These are phyloP conservation scores for Oscheius sp. DNA, from an alignment of 1,140 invertebrate species.

Conservation along the genomic window DNA sequence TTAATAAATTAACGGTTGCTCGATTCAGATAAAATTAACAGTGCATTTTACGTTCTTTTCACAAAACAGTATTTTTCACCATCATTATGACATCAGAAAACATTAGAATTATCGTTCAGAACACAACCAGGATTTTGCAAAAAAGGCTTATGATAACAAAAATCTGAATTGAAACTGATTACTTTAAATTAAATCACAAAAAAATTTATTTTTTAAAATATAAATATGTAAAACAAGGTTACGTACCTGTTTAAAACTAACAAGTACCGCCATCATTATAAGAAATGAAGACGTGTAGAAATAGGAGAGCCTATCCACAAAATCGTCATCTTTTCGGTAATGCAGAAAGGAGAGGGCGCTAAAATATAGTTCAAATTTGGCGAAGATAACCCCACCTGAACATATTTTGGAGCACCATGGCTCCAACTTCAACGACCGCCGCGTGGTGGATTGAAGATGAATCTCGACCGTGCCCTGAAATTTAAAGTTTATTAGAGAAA, in stretches of 20 bases:
- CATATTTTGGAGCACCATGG: slow-evolving; percentile 61
- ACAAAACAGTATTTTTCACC: no score
- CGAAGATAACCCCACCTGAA: slow-evolving; percentile 26
- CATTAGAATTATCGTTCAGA: no score
- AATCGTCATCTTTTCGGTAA: slow-evolving; percentile 65
- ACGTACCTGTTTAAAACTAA: slow-evolving; percentile 65
- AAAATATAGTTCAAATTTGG: slow-evolving; percentile 29
- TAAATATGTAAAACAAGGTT: slow-evolving; percentile 8
- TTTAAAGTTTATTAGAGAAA: not conserved
- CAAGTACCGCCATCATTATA: slow-evolving; percentile 66
- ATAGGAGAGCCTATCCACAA: slow-evolving; percentile 66
- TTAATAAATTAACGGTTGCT: no score
- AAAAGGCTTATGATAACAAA: no score
- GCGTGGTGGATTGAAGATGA: slow-evolving; percentile 55
- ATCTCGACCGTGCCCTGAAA: slow-evolving; percentile 58
- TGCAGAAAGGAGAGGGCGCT: slow-evolving; percentile 56
- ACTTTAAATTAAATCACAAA: not conserved
- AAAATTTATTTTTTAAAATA: no score
- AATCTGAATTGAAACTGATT: not conserved
- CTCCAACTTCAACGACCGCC: slow-evolving; percentile 58
- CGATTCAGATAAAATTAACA: no score
- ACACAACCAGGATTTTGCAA: no score
- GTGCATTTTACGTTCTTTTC: no score
- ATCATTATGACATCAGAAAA: no score
- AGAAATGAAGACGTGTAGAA: slow-evolving; percentile 66